phyloP scores from a whole-genome alignment of 2,113 vertebrate species.

The Phainopepla nitens region DNA sequence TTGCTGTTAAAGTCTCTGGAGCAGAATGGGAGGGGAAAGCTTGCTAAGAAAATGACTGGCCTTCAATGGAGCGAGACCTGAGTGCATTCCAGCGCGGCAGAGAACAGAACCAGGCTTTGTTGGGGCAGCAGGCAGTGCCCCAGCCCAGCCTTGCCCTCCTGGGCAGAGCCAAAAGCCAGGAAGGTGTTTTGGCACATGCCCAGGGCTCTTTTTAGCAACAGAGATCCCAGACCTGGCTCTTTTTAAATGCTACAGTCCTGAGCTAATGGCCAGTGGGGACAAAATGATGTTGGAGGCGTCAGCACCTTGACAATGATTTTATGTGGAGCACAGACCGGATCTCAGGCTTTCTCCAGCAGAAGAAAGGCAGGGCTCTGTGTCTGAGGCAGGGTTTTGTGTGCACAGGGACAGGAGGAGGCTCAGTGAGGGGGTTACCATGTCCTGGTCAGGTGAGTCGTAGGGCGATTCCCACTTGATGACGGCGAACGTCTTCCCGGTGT shows the following conservation, averaged over 20 bases:
- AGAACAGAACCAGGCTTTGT: not conserved
- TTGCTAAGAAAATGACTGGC: not conserved
- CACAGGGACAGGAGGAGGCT: not conserved
- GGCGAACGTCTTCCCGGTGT: conserved; percentile 78
- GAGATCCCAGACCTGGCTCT: not conserved
- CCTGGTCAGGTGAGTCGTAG: conserved; percentile 82
- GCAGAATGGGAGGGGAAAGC: not conserved
- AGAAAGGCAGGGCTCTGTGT: not conserved
- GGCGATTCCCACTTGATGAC: conserved; percentile 94
- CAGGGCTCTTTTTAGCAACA: not conserved
- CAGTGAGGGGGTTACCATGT: conserved; percentile 75
- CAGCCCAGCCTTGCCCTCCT: not conserved
- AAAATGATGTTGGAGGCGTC: accelerated
- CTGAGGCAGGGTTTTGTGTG: accelerated
- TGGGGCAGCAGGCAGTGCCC: not conserved
- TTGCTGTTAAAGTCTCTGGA: not conserved
- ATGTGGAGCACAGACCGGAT: not conserved
- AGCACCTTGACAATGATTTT: accelerated
- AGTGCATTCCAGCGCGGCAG: accelerated
- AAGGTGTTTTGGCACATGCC: not conserved
- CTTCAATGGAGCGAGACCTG: not conserved
- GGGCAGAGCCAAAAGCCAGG: not conserved
- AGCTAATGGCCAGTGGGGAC: not conserved
- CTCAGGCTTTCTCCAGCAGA: not conserved
- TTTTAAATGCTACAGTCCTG: not conserved